Conservation (phyloP, 2,797 vertebrate species). For the Silurus lanzhouensis region DNA sequence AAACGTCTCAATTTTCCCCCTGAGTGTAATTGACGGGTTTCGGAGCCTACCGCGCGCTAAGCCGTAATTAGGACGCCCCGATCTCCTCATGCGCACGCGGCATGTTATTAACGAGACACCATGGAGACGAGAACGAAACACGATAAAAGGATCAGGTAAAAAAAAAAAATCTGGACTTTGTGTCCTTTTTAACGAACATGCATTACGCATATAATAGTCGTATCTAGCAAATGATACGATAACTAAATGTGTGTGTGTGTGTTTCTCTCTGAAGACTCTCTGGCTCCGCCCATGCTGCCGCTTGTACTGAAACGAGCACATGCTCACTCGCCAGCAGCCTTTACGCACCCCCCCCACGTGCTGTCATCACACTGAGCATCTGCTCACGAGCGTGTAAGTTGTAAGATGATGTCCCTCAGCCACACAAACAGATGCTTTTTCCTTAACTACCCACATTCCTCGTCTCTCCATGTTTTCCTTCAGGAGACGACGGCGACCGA, state of each 20-base stretch:
- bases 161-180: neutral
- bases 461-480: neutral
- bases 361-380: neutral
- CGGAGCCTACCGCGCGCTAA: constrained; percentile 22
- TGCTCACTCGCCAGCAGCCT: constrained; percentile 53
- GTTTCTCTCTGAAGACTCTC: neutral
- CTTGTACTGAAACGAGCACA: constrained; percentile 61
- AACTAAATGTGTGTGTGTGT: neutral
- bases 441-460: neutral
- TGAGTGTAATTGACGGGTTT: constrained; percentile 66
- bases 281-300: neutral
- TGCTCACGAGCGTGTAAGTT: neutral
- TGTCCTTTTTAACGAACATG: neutral
- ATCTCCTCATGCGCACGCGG: neutral
- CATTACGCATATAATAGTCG: neutral
- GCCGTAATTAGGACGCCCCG: constrained; percentile 1
- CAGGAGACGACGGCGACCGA: too few relatives aligned
- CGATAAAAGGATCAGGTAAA: neutral
- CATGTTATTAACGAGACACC: neutral
- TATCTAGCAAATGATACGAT: too few relatives aligned
- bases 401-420: neutral
- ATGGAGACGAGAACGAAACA: neutral
- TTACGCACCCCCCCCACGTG: constrained; percentile 35
- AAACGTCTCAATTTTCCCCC: constrained; percentile 66
- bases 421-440: neutral